A percentile compares a stretch with the other conserved stretches of the same genome.
phyloP scores from a whole-genome alignment of 2,888 invertebrate species.

The Sinotaia quadrata region DNA sequence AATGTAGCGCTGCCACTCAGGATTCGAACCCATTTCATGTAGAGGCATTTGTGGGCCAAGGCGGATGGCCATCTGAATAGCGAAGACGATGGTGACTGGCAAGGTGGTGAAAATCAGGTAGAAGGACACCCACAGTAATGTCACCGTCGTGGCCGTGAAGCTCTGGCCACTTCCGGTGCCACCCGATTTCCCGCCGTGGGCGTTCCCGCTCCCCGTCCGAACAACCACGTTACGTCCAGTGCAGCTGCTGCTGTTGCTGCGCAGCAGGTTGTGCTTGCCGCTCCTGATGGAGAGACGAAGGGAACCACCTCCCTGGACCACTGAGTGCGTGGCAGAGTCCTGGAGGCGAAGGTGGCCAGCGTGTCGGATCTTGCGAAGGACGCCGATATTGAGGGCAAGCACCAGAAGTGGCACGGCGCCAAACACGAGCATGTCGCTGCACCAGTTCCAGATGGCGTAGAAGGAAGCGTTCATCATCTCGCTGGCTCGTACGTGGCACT shows the following conservation, averaged over 20 bases:
- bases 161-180: conserved; percentile 25
- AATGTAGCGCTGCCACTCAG: conserved; percentile 59
- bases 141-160: conserved; percentile 56
- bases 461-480: conserved; percentile 39
- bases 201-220: not conserved
- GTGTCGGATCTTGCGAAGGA: conserved; percentile 43
- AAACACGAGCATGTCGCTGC: conserved; percentile 59
- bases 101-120: conserved; percentile 64
- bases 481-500: conserved; percentile 33
- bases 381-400: conserved; percentile 55
- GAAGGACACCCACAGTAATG: conserved; percentile 64
- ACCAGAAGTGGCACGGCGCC: conserved; percentile 54
- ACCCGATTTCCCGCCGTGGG: too few species aligned
- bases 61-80: conserved; percentile 49
- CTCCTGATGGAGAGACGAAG: not conserved
- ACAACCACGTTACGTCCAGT: not conserved
- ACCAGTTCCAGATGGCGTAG: conserved; percentile 53
- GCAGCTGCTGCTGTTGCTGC: conserved; percentile 11
- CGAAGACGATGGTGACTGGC: conserved; percentile 62
- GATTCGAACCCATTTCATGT: conserved; percentile 47
- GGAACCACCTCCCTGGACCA: not conserved
- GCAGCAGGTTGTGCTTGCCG: not conserved
- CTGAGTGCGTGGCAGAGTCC: not conserved
- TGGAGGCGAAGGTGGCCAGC: conserved; percentile 33
- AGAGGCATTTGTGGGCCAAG: conserved; percentile 37